These are phyloP conservation scores for Erythrocercus mccallii DNA, from an alignment of 2,113 vertebrate species.

Conservation along the genomic window DNA sequence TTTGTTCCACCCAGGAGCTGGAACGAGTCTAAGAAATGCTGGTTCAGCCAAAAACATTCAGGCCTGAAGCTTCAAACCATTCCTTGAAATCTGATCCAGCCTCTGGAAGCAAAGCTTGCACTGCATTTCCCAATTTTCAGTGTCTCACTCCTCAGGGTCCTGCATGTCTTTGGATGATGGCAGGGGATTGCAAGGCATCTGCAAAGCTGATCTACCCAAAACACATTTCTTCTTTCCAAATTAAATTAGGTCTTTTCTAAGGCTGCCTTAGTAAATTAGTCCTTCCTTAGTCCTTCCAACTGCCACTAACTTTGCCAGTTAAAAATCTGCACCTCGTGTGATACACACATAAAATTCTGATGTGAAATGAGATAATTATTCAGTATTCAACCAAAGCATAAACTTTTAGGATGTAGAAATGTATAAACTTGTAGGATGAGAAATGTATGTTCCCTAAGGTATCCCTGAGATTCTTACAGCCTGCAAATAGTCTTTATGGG, in stretches of 20 bases:
- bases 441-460: not conserved
- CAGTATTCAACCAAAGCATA: not conserved
- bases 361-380: not conserved
- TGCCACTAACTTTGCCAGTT: not conserved
- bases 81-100: not conserved
- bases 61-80: not conserved
- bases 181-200: not conserved
- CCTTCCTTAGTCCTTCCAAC: not conserved
- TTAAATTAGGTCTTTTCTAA: not conserved
- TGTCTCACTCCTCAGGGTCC: not conserved
- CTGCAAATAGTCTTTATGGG: not conserved
- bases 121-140: not conserved
- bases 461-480: not conserved
- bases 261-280: not conserved
- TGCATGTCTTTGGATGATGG: not conserved
- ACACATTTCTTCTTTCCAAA: not conserved
- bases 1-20: not conserved
- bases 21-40: not conserved
- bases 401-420: not conserved
- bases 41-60: not conserved
- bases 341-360: not conserved
- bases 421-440: not conserved
- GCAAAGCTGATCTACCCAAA: not conserved
- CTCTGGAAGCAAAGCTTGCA: not conserved
- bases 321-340: not conserved